Evolutionary conservation across 2,888 invertebrate species (phyloP).

Genomic region (Hydroisotoma schaefferi): DNA sequence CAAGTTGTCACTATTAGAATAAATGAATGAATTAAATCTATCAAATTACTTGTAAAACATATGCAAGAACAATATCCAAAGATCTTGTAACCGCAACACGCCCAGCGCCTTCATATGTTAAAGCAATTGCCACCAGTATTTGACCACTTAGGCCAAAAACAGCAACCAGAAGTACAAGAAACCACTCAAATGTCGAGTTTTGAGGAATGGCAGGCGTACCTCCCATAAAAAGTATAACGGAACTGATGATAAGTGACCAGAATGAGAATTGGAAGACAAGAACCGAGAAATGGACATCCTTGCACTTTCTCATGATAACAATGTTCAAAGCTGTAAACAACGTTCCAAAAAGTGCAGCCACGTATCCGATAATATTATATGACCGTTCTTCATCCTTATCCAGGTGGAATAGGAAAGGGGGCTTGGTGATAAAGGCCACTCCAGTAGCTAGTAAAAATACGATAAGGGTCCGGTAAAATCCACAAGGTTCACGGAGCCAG

Average conservation of each 20-base stretch:
- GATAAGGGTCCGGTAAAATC: conserved; percentile 53
- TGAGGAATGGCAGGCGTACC: conserved; percentile 39
- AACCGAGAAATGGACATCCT: conserved; percentile 55
- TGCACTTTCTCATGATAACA: conserved; percentile 55
- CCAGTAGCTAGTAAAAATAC: conserved; percentile 54
- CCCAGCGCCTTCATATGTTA: conserved; percentile 55
- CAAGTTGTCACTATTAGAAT: background rate
- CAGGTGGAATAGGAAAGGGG: conserved; percentile 54
- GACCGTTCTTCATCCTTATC: conserved; percentile 49
- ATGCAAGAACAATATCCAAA: conserved; percentile 55
- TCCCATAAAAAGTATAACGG: conserved; percentile 49
- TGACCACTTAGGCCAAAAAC: conserved; percentile 54
- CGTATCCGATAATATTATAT: conserved; percentile 54
- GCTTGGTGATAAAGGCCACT: conserved; percentile 54
- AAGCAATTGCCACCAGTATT: conserved; percentile 54
- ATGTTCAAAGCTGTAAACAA: conserved; percentile 56
- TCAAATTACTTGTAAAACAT: conserved; percentile 51
- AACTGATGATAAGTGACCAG: conserved; percentile 53
- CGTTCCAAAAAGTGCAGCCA: conserved; percentile 54
- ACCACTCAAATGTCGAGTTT: conserved; percentile 31
- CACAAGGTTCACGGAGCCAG: conserved; percentile 55
- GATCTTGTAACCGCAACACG: conserved; percentile 56
- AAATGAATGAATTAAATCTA: background rate
- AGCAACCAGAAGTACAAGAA: conserved; percentile 49
- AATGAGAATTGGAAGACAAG: conserved; percentile 54